Conservation (phyloP, 2,888 invertebrate genomes). For the Rhabditoides inermis region DNA sequence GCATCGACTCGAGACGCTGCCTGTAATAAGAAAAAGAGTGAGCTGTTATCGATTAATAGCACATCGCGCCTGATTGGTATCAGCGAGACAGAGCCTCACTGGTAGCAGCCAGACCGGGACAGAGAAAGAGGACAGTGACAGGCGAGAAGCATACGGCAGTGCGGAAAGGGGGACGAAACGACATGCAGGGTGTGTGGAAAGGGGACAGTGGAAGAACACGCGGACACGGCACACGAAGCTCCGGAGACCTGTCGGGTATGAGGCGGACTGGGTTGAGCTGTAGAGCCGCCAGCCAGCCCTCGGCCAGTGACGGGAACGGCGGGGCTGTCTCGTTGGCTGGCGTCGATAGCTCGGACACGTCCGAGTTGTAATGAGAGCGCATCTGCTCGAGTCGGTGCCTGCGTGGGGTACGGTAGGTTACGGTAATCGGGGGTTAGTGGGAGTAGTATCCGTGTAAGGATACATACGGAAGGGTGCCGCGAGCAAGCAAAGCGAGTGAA, state of each 20-base stretch:
- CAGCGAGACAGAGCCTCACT: no score
- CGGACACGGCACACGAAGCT: background rate
- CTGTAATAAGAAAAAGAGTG: constrained; percentile 62
- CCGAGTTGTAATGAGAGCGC: constrained; percentile 89
- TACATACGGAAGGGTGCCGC: no score
- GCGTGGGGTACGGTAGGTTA: no score
- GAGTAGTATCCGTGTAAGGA: no score
- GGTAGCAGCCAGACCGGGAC: no score
- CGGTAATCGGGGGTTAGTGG: no score
- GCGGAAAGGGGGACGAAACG: background rate
- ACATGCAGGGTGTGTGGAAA: constrained; percentile 6
- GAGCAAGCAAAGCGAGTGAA: no score
- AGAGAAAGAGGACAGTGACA: no score
- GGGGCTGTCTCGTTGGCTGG: constrained; percentile 35
- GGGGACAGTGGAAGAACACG: constrained; percentile 6
- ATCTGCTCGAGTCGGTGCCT: constrained; percentile 97
- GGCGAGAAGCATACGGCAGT: background rate
- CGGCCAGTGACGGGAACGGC: constrained; percentile 40
- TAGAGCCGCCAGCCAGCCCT: constrained; percentile 39
- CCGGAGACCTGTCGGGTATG: constrained; percentile 76
- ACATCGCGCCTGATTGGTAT: no score
- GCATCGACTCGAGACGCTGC: constrained; percentile 91
- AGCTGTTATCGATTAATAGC: no score
- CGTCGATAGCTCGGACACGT: constrained; percentile 54
- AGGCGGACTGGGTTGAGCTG: constrained; percentile 63